Conservation (phyloP, 2,888 invertebrate species). For the Melanostoma scalare region DNA sequence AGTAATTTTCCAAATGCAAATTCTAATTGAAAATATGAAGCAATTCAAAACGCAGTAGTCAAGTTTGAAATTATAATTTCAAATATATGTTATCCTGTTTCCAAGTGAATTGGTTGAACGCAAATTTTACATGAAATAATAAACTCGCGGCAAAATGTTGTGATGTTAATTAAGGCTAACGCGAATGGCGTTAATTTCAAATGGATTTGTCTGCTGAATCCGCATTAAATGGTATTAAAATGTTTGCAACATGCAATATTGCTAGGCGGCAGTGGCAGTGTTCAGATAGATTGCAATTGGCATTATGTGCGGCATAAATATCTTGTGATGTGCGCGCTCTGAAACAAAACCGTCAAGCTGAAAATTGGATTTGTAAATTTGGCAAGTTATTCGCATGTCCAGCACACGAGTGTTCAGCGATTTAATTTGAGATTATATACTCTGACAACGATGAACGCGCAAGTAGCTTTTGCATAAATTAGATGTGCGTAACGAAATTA, state of each 20-base stretch:
- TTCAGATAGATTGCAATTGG: conserved; percentile 53
- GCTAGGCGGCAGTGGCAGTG: conserved; percentile 16
- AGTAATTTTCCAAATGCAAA: too few relatives aligned
- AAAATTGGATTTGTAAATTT: conserved; percentile 72
- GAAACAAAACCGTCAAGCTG: conserved; percentile 56
- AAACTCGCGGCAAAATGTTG: too few relatives aligned
- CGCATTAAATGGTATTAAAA: conserved; percentile 62
- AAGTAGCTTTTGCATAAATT: conserved; percentile 68
- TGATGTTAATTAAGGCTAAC: conserved; percentile 50
- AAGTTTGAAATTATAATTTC: too few relatives aligned
- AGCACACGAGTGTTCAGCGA: conserved; percentile 34
- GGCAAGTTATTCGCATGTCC: conserved; percentile 58
- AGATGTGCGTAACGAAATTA: conserved; percentile 60
- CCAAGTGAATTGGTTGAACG: too few relatives aligned
- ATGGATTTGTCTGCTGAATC: conserved; percentile 48
- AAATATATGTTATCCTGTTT: too few relatives aligned
- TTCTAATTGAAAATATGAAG: too few relatives aligned
- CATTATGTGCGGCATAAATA: conserved; percentile 46
- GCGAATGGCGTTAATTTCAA: conserved; percentile 57
- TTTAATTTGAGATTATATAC: conserved; percentile 68
- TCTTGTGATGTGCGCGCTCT: conserved; percentile 37
- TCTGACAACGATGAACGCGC: conserved; percentile 44
- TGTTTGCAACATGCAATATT: conserved; percentile 36
- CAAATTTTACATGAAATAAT: too few relatives aligned
- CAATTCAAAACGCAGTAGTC: too few relatives aligned